These are phyloP conservation scores for Sarcophaga caerulescens DNA, from an alignment of 2,888 invertebrate genomes.

Conservation along the genomic window DNA sequence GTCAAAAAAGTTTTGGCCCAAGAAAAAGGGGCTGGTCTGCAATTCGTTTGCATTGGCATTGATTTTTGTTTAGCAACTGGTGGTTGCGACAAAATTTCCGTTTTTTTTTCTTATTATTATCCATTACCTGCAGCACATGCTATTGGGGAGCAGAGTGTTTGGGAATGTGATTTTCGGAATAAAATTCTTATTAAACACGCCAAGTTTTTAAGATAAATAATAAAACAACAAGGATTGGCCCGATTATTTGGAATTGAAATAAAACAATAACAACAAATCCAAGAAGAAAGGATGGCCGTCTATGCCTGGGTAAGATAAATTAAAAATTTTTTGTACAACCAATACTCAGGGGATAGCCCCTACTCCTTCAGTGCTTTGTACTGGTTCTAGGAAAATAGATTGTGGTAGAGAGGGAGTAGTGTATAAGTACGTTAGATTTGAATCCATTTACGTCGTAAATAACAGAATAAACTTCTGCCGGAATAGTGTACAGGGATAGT, in stretches of 20 bases:
- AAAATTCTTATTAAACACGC: conserved; percentile 47
- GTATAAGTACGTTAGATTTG: too few species aligned
- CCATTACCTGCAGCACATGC: not conserved
- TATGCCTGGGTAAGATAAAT: conserved; percentile 80
- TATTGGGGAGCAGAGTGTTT: not conserved
- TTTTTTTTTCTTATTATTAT: not conserved
- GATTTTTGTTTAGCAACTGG: conserved; percentile 60
- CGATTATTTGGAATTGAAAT: conserved; percentile 12
- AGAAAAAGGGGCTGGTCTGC: not conserved
- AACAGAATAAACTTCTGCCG: too few species aligned
- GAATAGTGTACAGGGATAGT: too few species aligned
- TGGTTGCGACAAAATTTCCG: conserved; percentile 57
- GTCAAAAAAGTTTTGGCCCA: not conserved
- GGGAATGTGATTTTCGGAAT: conserved; percentile 1
- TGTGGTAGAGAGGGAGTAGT: too few species aligned
- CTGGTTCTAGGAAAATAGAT: too few species aligned
- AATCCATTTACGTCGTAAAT: too few species aligned
- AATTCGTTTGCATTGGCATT: not conserved
- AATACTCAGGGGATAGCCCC: too few species aligned
- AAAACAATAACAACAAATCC: conserved; percentile 24
- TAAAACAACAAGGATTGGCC: conserved; percentile 40
- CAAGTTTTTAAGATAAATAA: conserved; percentile 29
- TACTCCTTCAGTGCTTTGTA: conserved; percentile 24
- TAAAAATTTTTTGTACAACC: not conserved
- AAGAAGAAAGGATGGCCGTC: conserved; percentile 74